A percentile compares a stretch with the other conserved stretches of the same genome.
Conservation (phyloP, 1,140 invertebrate genomes). For the Charaxes varanes region DNA sequence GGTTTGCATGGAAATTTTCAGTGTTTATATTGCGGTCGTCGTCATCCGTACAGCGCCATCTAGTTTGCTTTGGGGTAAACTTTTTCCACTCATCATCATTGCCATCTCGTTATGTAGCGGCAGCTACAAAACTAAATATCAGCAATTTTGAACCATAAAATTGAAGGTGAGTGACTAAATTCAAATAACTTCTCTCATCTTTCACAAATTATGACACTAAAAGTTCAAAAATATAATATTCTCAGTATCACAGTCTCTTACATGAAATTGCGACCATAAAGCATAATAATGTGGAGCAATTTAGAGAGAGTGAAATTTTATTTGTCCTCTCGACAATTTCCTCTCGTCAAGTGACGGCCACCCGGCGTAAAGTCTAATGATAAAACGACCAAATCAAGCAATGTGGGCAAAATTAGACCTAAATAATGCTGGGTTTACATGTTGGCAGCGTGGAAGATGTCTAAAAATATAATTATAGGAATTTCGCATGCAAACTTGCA, state of each 20-base stretch:
- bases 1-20: no score
- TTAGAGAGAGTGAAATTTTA: conserved; percentile 63
- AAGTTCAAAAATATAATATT: conserved; percentile 14
- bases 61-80: no score
- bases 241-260: conserved; percentile 17
- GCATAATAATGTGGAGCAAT: conserved; percentile 55
- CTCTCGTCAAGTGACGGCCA: conserved; percentile 64
- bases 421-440: conserved; percentile 41
- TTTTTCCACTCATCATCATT: no score
- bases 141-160: no score
- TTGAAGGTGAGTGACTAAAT: no score
- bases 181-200: no score
- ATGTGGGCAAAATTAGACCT: conserved; percentile 63
- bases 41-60: no score
- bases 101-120: no score
- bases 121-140: no score
- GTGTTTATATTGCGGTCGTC: no score
- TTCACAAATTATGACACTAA: no score
- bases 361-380: conserved; percentile 62
- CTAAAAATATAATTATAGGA: background rate
- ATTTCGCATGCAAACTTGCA: no score
- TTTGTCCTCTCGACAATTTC: conserved; percentile 65
- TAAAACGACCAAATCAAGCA: conserved; percentile 66
- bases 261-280: conserved; percentile 34
- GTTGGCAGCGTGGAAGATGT: conserved; percentile 6